Conservation (phyloP, 2,797 vertebrate species). For the Bufotes viridis region DNA sequence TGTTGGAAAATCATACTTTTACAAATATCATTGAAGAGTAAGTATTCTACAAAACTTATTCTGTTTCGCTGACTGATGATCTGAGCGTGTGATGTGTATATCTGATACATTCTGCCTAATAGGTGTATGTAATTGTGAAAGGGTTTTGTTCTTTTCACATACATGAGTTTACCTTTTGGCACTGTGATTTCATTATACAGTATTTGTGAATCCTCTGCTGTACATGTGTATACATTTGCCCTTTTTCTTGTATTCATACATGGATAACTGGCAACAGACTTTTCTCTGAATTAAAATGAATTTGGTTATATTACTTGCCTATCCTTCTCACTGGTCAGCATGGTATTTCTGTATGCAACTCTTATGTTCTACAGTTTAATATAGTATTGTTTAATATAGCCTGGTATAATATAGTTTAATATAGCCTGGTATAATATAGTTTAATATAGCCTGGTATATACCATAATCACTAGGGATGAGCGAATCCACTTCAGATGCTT, state of each 20-base stretch:
- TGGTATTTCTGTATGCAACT: background rate
- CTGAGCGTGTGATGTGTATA: constrained; percentile 28
- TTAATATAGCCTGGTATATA: no score
- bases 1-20: no score
- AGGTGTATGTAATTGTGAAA: constrained; percentile 40
- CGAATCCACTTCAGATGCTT: no score
- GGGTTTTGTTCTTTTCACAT: background rate
- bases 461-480: no score
- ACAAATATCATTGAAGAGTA: no score
- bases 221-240: background rate
- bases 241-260: background rate
- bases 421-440: no score
- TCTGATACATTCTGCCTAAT: constrained; percentile 17
- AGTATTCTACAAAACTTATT: background rate
- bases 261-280: background rate
- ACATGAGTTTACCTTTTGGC: constrained; percentile 28
- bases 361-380: no score
- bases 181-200: constrained; percentile 2
- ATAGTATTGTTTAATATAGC: no score
- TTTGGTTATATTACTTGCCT: background rate
- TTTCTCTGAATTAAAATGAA: constrained; percentile 10
- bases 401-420: no score
- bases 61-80: background rate
- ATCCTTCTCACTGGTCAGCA: background rate
- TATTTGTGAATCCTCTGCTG: constrained; percentile 2